Evolutionary conservation across 2,888 invertebrate genomes (phyloP).

Genomic region (Microplitis manilae): DNA sequence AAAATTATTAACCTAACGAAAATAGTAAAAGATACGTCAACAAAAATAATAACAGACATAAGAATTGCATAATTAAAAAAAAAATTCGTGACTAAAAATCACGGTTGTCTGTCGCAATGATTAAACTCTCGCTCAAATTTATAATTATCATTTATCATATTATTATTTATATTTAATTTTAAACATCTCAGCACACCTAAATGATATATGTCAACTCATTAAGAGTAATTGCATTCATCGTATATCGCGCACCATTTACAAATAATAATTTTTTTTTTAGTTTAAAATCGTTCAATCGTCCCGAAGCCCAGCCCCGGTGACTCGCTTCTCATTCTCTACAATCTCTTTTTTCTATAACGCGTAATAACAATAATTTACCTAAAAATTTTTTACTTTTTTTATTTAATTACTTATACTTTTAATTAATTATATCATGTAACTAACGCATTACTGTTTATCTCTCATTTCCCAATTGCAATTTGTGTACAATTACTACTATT

Average conservation of each 20-base stretch:
- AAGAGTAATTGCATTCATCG: conserved; percentile 39
- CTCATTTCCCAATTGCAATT: conserved; percentile 12
- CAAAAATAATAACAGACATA: conserved; percentile 49
- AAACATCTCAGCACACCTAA: conserved; percentile 21
- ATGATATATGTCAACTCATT: conserved; percentile 47
- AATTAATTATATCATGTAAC: background rate
- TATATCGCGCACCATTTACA: conserved; percentile 40
- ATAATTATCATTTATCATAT: conserved; percentile 40
- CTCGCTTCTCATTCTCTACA: conserved; percentile 33
- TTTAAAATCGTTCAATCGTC: conserved; percentile 52
- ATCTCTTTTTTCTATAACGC: conserved; percentile 49
- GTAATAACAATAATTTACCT: conserved; percentile 50
- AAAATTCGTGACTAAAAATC: conserved; percentile 28
- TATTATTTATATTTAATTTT: conserved; percentile 43
- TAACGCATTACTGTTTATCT: background rate
- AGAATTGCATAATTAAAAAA: conserved; percentile 2
- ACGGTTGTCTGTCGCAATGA: conserved; percentile 3
- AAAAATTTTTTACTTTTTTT: conserved; percentile 45
- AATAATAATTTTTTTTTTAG: conserved; percentile 33
- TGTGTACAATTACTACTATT: conserved; percentile 34
- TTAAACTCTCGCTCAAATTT: conserved; percentile 40
- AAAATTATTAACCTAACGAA: conserved; percentile 39
- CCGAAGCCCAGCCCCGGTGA: conserved; percentile 68
- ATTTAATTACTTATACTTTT: background rate
- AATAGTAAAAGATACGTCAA: conserved; percentile 64